A percentile compares a stretch with the other conserved stretches of the same genome.
These are phyloP conservation scores for Tarsius wallacei DNA, from an alignment of 2,797 vertebrate species.

Conservation along the genomic window DNA sequence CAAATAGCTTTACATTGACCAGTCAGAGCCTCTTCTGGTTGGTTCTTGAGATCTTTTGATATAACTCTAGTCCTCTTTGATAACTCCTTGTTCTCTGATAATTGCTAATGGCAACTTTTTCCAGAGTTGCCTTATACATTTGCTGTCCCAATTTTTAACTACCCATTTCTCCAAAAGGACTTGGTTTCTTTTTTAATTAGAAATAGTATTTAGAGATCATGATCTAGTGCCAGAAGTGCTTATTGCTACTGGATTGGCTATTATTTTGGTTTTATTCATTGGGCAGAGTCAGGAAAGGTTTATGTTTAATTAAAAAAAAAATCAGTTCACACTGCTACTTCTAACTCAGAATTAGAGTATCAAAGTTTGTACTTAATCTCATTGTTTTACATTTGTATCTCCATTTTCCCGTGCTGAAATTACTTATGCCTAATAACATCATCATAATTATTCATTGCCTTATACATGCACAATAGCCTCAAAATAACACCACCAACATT, in stretches of 20 bases:
- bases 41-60: neutral
- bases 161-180: neutral
- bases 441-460: conserved; percentile 39
- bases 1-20: neutral
- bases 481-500: neutral
- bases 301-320: neutral
- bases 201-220: conserved; percentile 13
- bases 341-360: neutral
- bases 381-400: conserved; percentile 24
- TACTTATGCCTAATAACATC: neutral
- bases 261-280: neutral
- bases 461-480: neutral
- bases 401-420: neutral
- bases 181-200: conserved; percentile 26
- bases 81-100: conserved; percentile 11
- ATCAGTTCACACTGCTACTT: neutral
- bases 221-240: neutral
- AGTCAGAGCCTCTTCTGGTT: neutral
- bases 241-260: neutral
- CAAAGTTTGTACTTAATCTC: neutral
- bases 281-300: neutral
- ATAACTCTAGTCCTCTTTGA: neutral
- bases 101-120: neutral
- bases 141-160: neutral
- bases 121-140: neutral